Evolutionary conservation across 2,113 vertebrate species (phyloP), one percentile per base, ranked within the genome.

Genomic region (Meleagris gallopavo): DNA sequence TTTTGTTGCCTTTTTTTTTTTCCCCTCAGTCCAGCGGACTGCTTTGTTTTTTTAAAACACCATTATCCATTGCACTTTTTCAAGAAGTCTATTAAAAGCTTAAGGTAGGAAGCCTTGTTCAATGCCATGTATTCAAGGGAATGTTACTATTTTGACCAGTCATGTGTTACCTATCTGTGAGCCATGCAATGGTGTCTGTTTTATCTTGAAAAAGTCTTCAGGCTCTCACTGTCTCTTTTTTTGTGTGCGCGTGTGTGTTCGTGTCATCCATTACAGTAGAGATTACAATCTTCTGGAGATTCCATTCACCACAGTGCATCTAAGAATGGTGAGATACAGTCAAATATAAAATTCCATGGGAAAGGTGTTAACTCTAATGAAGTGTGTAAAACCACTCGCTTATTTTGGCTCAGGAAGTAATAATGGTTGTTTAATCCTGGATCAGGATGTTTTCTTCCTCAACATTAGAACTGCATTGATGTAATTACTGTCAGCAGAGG

Each of bases 251-350:
- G 24, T 25, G 48, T 25, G 48, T 14, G 5, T 78, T 4, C 10
- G 15, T 30, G 3, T 10, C 9, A 24, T 54, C 36, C 10, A 6
- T 60, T 1, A 0, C 10, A 71, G 1, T 41, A n/a, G 24, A 40
- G 9, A 2, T 34, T n/a, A 3, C 6, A 57, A 4, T 24, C 10
- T 52, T 64, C 36, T 85, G 38, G 32, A 61, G 32, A 48, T 43
- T 10, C 57, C 76, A 19, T 50, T 52, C 25, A 61, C 7, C 6
- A 9, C 10, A 10, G 15, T 27, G 5, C 24, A 71, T 14, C 3
- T 43, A 82, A 79, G 74, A 71, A 29, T 30, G 4, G 0, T 9
- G 52, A 40, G 3, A 36, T 43, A 7, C 80, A 10, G 8, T 74
- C 61, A 81, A 14, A 77, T n/a, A 5, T 24, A 66, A 16, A 34